A percentile compares a stretch with the other conserved stretches of the same genome.
Conservation (phyloP, 2,797 vertebrate species). For the Chaenodraco wilsoni region DNA sequence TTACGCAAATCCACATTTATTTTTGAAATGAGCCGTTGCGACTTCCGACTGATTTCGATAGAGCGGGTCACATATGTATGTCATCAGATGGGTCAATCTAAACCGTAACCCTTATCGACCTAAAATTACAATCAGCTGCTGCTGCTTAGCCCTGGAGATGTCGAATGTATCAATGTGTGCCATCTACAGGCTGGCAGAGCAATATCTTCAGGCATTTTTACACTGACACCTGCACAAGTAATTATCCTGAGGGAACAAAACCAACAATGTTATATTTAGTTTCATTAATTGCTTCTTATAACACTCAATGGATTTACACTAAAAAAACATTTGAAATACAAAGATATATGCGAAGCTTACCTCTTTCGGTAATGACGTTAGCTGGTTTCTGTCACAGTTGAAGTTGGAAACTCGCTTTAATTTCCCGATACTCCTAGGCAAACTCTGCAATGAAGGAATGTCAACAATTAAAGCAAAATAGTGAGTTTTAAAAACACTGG, state of each 20-base stretch:
- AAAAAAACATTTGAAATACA: background rate
- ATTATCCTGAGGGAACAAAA: background rate
- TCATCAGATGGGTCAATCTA: background rate
- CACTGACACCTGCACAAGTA: background rate
- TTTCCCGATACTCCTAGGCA: slow-evolving; percentile 95
- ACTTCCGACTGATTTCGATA: too few species aligned
- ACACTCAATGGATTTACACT: background rate
- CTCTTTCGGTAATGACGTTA: slow-evolving; percentile 95
- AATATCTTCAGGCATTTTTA: background rate
- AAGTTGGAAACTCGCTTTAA: slow-evolving; percentile 96
- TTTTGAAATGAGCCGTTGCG: too few species aligned
- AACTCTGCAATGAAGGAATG: slow-evolving; percentile 80
- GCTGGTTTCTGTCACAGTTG: slow-evolving; percentile 96
- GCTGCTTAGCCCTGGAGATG: background rate
- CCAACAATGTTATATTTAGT: background rate
- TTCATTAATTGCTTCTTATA: background rate
- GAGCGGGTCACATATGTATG: background rate
- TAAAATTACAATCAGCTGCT: background rate
- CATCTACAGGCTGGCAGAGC: background rate
- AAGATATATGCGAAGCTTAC: slow-evolving; percentile 75
- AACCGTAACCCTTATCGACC: background rate
- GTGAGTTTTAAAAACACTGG: background rate
- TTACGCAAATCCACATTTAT: too few species aligned
- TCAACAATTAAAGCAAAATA: slow-evolving; percentile 12
- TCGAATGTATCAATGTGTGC: background rate